Conservation (phyloP, 1,140 invertebrate genomes). For the Dolichoris vasculosae region DNA sequence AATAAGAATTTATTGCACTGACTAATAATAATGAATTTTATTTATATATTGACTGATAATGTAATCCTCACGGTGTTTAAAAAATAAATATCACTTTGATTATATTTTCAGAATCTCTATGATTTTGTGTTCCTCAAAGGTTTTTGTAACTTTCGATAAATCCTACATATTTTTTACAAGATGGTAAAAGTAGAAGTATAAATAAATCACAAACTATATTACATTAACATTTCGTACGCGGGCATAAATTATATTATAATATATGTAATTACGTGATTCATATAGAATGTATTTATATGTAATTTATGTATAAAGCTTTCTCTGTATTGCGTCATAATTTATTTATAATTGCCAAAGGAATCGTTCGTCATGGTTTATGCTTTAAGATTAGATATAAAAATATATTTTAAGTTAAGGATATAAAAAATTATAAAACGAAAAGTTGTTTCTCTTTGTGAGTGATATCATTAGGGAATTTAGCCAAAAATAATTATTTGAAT, state of each 20-base stretch:
- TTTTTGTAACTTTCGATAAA: no score
- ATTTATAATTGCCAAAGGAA: constrained; percentile 24
- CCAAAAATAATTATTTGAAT: not conserved
- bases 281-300: constrained; percentile 15
- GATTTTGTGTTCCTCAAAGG: no score
- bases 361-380: constrained; percentile 7
- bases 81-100: no score
- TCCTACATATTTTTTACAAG: not conserved
- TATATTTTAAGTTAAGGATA: constrained; percentile 18
- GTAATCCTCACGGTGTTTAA: no score
- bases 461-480: not conserved
- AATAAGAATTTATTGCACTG: not conserved
- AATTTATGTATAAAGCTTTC: constrained; percentile 22
- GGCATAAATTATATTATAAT: not conserved
- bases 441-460: not conserved
- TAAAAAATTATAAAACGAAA: constrained; percentile 13
- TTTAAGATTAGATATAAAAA: constrained; percentile 6
- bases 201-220: constrained; percentile 14
- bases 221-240: constrained; percentile 2
- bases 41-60: no score
- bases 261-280: constrained; percentile 16
- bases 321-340: not conserved
- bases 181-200: not conserved
- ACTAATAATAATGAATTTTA: not conserved
- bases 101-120: no score